Conservation (phyloP, 2,113 vertebrate species). For the Phycodurus eques region DNA sequence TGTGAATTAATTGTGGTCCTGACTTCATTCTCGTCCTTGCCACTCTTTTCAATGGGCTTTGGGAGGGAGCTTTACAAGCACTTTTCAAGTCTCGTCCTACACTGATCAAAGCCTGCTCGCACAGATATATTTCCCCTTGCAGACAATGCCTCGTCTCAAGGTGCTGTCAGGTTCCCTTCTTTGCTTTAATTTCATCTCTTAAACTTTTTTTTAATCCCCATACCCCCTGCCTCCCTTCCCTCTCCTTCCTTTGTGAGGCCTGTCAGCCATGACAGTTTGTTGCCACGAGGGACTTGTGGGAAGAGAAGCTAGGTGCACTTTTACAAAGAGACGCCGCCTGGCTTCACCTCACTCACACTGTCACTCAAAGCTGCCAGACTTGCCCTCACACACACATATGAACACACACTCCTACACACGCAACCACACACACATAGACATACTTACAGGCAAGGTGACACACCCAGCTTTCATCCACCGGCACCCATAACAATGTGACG, state of each 20-base stretch:
- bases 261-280: slow-evolving; percentile 77
- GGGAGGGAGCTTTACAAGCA: slow-evolving; percentile 69
- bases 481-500: slow-evolving; percentile 22
- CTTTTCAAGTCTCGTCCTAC: slow-evolving; percentile 67
- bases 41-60: slow-evolving; percentile 58
- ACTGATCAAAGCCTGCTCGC: slow-evolving; percentile 74
- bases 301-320: slow-evolving; percentile 73
- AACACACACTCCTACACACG: slow-evolving; percentile 6
- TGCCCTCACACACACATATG: slow-evolving; percentile 16
- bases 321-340: slow-evolving; percentile 74
- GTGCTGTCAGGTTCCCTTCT: slow-evolving; percentile 78
- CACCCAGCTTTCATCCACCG: slow-evolving; percentile 42
- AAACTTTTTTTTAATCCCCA: slow-evolving; percentile 73
- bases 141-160: slow-evolving; percentile 78
- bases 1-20: slow-evolving; percentile 43
- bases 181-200: slow-evolving; percentile 79
- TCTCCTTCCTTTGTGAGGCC: slow-evolving; percentile 71
- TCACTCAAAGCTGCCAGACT: slow-evolving; percentile 64
- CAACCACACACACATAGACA: slow-evolving; percentile 24
- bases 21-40: slow-evolving; percentile 46
- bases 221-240: slow-evolving; percentile 64
- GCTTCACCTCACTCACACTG: slow-evolving; percentile 69
- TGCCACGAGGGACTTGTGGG: slow-evolving; percentile 76
- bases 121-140: slow-evolving; percentile 73
- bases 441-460: slow-evolving; percentile 45